These are phyloP conservation scores for Watsonalla cultraria DNA, from an alignment of 2,888 invertebrate genomes.

Conservation along the genomic window DNA sequence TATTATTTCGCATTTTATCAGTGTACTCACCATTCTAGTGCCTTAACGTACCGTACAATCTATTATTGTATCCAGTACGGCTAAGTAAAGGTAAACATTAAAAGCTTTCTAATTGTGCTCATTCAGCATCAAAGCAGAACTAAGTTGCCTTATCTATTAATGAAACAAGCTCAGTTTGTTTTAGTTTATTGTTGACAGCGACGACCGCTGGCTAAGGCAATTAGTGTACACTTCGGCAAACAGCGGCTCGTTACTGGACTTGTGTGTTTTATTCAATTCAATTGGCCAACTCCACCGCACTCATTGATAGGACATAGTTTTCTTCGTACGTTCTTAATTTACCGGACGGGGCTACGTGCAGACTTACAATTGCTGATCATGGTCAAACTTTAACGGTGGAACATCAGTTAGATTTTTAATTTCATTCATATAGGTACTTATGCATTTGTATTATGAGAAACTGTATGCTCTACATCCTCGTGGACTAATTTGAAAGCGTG, in stretches of 20 bases:
- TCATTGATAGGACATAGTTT: slow-evolving; percentile 68
- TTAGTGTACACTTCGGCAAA: slow-evolving; percentile 78
- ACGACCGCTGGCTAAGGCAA: slow-evolving; percentile 76
- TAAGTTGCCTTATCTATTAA: neutral
- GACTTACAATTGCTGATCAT: slow-evolving; percentile 19
- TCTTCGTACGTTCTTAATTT: slow-evolving; percentile 57
- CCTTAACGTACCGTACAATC: no score
- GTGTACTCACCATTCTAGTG: no score
- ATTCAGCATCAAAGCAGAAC: neutral
- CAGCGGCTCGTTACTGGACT: slow-evolving; percentile 77
- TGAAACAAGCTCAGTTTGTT: slow-evolving; percentile 8
- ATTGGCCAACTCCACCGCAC: slow-evolving; percentile 69
- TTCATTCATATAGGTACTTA: neutral
- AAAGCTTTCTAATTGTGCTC: neutral
- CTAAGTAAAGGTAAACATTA: no score
- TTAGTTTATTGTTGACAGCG: slow-evolving; percentile 37
- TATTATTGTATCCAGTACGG: no score
- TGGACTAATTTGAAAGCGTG: no score
- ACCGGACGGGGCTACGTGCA: slow-evolving; percentile 27
- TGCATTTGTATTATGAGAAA: neutral
- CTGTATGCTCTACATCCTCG: no score
- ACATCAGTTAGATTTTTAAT: slow-evolving; percentile 4
- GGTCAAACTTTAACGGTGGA: slow-evolving; percentile 12
- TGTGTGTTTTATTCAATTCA: slow-evolving; percentile 77
- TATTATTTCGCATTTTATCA: no score